phyloP scores from a whole-genome alignment of 2,888 invertebrate genomes.

The Pammene fasciana region DNA sequence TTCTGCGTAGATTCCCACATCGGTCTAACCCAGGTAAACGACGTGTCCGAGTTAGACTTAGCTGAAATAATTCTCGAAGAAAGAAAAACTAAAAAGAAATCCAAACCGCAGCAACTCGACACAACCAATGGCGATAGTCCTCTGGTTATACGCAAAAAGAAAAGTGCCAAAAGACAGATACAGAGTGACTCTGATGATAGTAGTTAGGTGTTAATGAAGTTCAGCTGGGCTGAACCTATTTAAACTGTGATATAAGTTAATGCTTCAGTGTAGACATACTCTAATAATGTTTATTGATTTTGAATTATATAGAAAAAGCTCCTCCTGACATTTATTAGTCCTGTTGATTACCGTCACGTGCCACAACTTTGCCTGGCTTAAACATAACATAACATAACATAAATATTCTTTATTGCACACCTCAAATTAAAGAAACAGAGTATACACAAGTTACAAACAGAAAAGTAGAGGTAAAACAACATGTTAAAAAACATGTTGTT shows the following conservation, averaged over 20 bases:
- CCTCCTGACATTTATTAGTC: not conserved
- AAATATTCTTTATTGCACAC: no score
- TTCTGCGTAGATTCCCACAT: conserved; percentile 86
- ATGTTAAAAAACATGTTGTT: no score
- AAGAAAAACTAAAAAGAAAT: conserved; percentile 44
- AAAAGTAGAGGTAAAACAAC: no score
- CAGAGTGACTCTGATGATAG: conserved; percentile 77
- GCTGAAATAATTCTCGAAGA: conserved; percentile 84
- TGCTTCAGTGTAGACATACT: conserved; percentile 4
- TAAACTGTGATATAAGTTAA: conserved; percentile 62
- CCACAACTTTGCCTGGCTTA: no score
- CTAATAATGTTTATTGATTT: conserved; percentile 16
- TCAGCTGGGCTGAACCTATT: conserved; percentile 48
- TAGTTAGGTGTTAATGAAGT: conserved; percentile 43
- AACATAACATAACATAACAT: no score
- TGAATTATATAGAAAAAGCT: not conserved
- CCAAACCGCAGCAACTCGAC: conserved; percentile 18
- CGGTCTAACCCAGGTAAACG: conserved; percentile 70
- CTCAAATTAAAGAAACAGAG: no score
- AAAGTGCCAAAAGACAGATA: conserved; percentile 61
- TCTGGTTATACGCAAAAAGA: conserved; percentile 59
- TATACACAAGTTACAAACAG: no score
- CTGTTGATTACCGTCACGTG: no score
- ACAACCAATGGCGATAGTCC: conserved; percentile 61
- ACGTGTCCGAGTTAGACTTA: conserved; percentile 84